phyloP scores from a whole-genome alignment of 2,113 vertebrate species.

The Colaptes auratus region DNA sequence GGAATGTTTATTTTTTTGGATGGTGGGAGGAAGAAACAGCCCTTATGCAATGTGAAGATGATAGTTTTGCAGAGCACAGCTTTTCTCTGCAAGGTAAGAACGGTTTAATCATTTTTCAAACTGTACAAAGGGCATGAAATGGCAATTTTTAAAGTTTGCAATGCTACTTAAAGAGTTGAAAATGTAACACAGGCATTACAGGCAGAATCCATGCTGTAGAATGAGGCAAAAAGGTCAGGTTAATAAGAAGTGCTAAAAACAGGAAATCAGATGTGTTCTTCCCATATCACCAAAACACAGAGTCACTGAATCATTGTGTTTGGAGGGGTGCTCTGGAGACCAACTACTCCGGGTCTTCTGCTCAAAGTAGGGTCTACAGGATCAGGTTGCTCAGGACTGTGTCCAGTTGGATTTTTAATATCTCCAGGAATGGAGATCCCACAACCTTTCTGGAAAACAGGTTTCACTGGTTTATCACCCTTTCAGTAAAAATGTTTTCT shows the following conservation, averaged over 20 bases:
- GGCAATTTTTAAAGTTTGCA: not conserved
- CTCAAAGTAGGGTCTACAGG: not conserved
- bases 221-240: not conserved
- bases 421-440: not conserved
- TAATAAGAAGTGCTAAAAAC: not conserved
- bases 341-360: not conserved
- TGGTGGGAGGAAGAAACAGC: not conserved
- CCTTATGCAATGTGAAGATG: not conserved
- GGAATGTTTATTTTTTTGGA: fast-evolving
- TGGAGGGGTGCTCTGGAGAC: not conserved
- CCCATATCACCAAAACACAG: not conserved
- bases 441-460: not conserved
- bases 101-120: not conserved
- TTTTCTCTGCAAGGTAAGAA: not conserved
- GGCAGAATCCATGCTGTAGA: not conserved
- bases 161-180: not conserved
- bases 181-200: not conserved
- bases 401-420: not conserved
- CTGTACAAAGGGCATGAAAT: not conserved
- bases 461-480: not conserved
- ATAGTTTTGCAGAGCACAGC: not conserved
- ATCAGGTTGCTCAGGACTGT: not conserved
- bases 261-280: not conserved
- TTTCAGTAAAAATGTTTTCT: not conserved
- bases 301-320: not conserved